These are phyloP conservation scores for Apodemia zela DNA, from an alignment of 2,888 invertebrate species.

Conservation along the genomic window DNA sequence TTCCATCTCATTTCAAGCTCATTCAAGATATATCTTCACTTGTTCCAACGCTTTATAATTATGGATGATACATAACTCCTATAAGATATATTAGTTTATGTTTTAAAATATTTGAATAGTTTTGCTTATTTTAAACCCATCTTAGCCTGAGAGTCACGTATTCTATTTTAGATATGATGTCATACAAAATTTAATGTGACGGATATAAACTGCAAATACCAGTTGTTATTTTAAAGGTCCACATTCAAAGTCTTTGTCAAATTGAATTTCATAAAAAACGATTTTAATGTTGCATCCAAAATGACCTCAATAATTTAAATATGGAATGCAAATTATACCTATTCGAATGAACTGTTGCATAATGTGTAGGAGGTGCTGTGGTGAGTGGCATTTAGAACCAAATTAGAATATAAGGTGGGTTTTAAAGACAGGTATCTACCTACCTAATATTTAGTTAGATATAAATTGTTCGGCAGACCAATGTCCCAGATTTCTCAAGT, in stretches of 20 bases:
- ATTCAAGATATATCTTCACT: too few relatives aligned
- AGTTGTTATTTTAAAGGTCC: not conserved
- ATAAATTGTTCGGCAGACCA: too few relatives aligned
- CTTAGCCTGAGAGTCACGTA: too few relatives aligned
- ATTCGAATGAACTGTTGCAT: conserved; percentile 6
- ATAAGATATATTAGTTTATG: too few relatives aligned
- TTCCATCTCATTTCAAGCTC: too few relatives aligned
- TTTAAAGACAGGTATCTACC: not conserved
- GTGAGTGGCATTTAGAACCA: conserved; percentile 3
- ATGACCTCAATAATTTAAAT: not conserved
- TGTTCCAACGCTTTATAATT: too few relatives aligned
- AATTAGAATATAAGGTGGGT: not conserved
- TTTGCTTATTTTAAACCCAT: too few relatives aligned
- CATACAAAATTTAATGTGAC: not conserved
- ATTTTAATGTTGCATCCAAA: not conserved
- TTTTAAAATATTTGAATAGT: too few relatives aligned
- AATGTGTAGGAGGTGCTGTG: conserved; percentile 7
- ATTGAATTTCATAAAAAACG: not conserved
- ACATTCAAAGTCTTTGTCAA: not conserved
- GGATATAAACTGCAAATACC: not conserved
- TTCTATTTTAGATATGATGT: not conserved
- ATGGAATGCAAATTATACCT: conserved; percentile 1
- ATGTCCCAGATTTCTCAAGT: too few relatives aligned
- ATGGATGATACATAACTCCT: too few relatives aligned
- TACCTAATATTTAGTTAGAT: too few relatives aligned